Evolutionary conservation across 1,140 invertebrate species (phyloP).

Genomic region (Neuroterus valhalla): DNA sequence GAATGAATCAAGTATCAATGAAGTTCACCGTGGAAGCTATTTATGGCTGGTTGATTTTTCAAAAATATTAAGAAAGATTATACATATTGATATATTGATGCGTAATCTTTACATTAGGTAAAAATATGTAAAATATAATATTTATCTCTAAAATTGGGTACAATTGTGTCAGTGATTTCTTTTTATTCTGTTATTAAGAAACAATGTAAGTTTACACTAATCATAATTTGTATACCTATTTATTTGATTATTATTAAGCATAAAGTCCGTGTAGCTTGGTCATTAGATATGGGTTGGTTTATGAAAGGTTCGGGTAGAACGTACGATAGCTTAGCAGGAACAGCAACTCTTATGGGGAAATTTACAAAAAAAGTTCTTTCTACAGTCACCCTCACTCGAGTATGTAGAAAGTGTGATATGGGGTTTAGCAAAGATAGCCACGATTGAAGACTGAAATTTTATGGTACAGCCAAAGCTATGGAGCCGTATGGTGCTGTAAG

Average conservation of each 20-base stretch:
- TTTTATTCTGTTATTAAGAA: no score
- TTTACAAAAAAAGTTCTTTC: slow-evolving; percentile 45
- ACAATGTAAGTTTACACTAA: no score
- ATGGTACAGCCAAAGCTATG: slow-evolving; percentile 31
- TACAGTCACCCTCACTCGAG: slow-evolving; percentile 40
- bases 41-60: no score
- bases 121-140: no score
- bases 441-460: slow-evolving; percentile 45
- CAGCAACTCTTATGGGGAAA: slow-evolving; percentile 45
- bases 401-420: slow-evolving; percentile 45
- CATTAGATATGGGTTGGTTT: slow-evolving; percentile 47
- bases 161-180: no score
- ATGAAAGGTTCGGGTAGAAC: slow-evolving; percentile 46
- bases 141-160: no score
- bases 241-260: background rate
- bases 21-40: no score
- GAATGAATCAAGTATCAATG: background rate
- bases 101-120: no score
- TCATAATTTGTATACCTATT: no score
- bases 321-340: slow-evolving; percentile 49
- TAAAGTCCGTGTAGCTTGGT: slow-evolving; percentile 43
- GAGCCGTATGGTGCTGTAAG: slow-evolving; percentile 19
- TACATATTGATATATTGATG: no score
- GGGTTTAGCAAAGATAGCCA: slow-evolving; percentile 39
- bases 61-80: no score